These are phyloP conservation scores for Zootoca vivipara DNA, from an alignment of 2,113 vertebrate species.

Conservation along the genomic window DNA sequence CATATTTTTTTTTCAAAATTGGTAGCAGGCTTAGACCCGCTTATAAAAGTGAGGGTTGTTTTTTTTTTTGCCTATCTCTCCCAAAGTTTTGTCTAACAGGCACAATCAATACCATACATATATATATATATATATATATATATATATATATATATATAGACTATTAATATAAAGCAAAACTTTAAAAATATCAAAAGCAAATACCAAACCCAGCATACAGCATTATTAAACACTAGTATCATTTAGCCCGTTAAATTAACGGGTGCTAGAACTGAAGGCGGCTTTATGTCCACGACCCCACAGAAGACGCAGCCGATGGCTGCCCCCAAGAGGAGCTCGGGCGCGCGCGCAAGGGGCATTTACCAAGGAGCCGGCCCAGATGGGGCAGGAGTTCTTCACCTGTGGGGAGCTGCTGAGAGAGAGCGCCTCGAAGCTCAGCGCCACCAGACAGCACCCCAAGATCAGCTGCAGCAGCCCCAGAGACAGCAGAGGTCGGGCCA, in stretches of 20 bases:
- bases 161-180: neutral
- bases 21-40: neutral
- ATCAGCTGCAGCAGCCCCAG: no score
- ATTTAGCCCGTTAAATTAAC: no score
- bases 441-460: conserved; percentile 85
- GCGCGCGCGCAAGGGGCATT: no score
- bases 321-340: no score
- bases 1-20: neutral
- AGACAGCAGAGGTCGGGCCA: no score
- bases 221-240: no score
- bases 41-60: neutral
- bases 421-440: conserved; percentile 83
- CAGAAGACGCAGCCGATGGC: no score
- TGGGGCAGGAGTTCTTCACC: conserved; percentile 80
- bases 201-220: neutral
- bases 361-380: conserved; percentile 88
- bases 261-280: no score
- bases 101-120: neutral
- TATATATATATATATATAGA: no score
- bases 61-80: no score
- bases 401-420: conserved; percentile 76
- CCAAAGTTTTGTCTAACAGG: neutral
- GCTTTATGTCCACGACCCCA: no score
- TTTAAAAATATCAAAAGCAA: neutral
- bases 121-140: no score